A percentile compares a stretch with the other conserved stretches of the same genome.
Evolutionary conservation across 2,888 invertebrate genomes (phyloP).

Genomic region (Drosophila silvestris): DNA sequence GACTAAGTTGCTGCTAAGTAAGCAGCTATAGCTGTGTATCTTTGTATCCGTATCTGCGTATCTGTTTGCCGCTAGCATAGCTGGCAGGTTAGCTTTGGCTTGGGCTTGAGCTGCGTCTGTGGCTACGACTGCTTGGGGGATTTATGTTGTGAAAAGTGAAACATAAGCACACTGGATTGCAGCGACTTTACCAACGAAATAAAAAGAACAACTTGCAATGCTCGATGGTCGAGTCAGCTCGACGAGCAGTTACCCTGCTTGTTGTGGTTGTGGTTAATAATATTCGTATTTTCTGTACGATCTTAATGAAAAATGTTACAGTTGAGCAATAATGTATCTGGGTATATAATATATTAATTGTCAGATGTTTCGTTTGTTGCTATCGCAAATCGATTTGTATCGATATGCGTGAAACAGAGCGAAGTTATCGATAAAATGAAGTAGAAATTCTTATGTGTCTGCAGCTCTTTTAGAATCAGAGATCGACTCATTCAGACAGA

Average conservation of each 20-base stretch:
- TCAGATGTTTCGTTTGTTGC: background rate
- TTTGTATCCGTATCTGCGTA: conserved; percentile 32
- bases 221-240: background rate
- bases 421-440: too few species aligned
- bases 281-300: background rate
- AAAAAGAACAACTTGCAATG: conserved; percentile 27
- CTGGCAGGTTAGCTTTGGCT: conserved; percentile 37
- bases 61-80: conserved; percentile 2
- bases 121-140: conserved; percentile 62
- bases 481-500: background rate
- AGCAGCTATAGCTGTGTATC: conserved; percentile 28
- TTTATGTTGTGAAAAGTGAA: conserved; percentile 81
- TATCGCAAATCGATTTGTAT: background rate
- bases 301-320: background rate
- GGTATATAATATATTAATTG: background rate
- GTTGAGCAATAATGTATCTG: background rate
- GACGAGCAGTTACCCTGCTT: background rate
- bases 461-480: background rate
- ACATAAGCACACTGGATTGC: conserved; percentile 79
- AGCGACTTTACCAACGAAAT: conserved; percentile 60
- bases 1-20: conserved; percentile 51
- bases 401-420: too few species aligned
- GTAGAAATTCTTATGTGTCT: too few species aligned
- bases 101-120: conserved; percentile 58
- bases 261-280: background rate